Evolutionary conservation across 2,797 vertebrate genomes (phyloP).

Genomic region (Selene dorsalis): DNA sequence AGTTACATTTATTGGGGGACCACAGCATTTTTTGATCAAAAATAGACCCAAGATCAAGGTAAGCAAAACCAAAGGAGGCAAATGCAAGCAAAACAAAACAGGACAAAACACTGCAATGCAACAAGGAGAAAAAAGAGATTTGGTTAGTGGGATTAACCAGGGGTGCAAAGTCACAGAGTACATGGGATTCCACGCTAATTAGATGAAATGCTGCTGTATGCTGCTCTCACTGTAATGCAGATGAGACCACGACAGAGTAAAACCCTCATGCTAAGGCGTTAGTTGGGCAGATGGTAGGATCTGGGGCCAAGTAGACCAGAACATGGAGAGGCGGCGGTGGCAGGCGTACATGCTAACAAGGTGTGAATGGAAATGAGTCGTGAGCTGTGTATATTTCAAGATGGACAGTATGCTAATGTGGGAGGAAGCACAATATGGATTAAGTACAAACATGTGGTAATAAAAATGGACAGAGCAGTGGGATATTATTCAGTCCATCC

Average conservation of each 20-base stretch:
- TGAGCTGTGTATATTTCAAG: constrained; percentile 32
- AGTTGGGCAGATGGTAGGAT: constrained; percentile 78
- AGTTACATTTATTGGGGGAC: background rate
- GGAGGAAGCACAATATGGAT: background rate
- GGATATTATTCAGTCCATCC: background rate
- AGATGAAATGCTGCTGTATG: constrained; percentile 22
- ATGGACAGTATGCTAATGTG: constrained; percentile 9
- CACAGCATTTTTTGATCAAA: background rate
- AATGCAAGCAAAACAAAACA: background rate
- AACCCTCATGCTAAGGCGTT: constrained; percentile 51
- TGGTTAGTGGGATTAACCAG: constrained; percentile 10
- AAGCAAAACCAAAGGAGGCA: background rate
- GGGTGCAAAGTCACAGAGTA: constrained; percentile 17
- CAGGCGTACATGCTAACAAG: constrained; percentile 63
- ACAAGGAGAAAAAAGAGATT: background rate
- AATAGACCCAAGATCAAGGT: background rate
- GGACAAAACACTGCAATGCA: constrained; percentile 10
- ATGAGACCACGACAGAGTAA: constrained; percentile 54
- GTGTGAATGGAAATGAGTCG: constrained; percentile 48
- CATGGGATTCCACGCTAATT: constrained; percentile 50
- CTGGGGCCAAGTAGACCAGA: constrained; percentile 62
- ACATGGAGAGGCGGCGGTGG: constrained; percentile 51
- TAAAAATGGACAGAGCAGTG: background rate
- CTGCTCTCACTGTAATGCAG: constrained; percentile 47
- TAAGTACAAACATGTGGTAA: background rate